phyloP scores from a whole-genome alignment of 1,140 invertebrate species.

The Muscidifurax raptorellus region DNA sequence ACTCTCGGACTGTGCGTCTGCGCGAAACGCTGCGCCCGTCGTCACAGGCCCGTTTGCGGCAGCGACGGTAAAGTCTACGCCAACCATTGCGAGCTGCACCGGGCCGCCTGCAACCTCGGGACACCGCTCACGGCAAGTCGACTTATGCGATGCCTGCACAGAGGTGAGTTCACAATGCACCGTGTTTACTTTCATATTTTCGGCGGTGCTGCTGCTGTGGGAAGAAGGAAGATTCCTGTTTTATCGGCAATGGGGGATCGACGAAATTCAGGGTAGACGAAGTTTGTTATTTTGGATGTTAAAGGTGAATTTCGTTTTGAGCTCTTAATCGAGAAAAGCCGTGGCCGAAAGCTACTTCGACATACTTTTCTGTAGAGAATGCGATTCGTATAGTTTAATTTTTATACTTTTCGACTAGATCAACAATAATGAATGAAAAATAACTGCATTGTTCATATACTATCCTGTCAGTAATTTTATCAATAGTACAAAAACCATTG shows the following conservation, averaged over 20 bases:
- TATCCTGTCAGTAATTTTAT: no score
- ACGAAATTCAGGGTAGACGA: no score
- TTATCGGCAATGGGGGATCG: background rate
- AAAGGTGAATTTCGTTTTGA: no score
- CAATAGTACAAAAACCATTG: no score
- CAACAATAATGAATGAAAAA: no score
- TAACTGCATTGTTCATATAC: no score
- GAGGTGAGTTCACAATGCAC: slow-evolving; percentile 64
- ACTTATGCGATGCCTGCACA: slow-evolving; percentile 74
- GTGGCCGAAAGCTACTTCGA: no score
- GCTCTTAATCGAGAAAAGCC: no score
- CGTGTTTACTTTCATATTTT: slow-evolving; percentile 26
- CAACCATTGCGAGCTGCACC: slow-evolving; percentile 86
- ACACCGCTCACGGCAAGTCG: slow-evolving; percentile 78
- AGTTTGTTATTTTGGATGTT: no score
- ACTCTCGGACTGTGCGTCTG: slow-evolving; percentile 80
- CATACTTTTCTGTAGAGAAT: no score
- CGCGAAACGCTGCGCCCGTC: slow-evolving; percentile 75
- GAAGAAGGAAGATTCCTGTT: background rate
- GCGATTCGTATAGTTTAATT: no score
- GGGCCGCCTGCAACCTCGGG: slow-evolving; percentile 80
- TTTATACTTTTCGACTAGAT: no score
- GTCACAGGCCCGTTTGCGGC: slow-evolving; percentile 82
- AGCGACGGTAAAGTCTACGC: slow-evolving; percentile 84
- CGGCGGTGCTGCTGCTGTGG: background rate